Conservation (phyloP, 2,797 vertebrate species). For the Silurus lanzhouensis region DNA sequence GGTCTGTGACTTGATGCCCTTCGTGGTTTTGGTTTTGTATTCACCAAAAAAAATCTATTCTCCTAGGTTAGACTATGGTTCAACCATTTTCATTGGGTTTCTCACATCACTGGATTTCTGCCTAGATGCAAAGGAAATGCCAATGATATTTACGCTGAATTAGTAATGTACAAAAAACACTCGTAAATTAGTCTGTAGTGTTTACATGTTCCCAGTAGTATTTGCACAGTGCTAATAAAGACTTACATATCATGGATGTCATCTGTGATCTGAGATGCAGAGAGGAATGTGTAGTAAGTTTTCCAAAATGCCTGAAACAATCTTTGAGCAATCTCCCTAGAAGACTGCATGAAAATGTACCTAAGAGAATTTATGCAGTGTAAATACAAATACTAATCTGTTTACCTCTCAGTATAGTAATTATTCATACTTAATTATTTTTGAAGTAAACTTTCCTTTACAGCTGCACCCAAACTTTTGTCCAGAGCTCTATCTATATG, state of each 20-base stretch:
- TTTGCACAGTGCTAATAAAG: constrained; percentile 35
- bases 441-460: neutral
- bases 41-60: constrained; percentile 50
- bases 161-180: neutral
- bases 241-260: neutral
- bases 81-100: constrained; percentile 9
- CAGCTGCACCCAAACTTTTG: neutral
- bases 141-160: neutral
- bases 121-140: neutral
- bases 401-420: neutral
- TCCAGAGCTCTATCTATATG: neutral
- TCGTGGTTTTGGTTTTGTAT: constrained; percentile 51
- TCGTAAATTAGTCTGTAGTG: constrained; percentile 15
- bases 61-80: constrained; percentile 32
- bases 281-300: constrained; percentile 1
- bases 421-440: neutral
- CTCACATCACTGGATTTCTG: neutral
- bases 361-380: neutral
- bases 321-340: neutral
- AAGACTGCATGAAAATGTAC: neutral
- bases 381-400: neutral
- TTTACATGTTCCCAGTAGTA: constrained; percentile 49
- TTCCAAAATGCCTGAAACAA: neutral
- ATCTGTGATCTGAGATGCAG: neutral
- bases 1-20: constrained; percentile 37